Percentiles rank a stretch among this genome's conserved stretches.
phyloP scores from a whole-genome alignment of 2,888 invertebrate species.

The Seira sanloemensis region DNA sequence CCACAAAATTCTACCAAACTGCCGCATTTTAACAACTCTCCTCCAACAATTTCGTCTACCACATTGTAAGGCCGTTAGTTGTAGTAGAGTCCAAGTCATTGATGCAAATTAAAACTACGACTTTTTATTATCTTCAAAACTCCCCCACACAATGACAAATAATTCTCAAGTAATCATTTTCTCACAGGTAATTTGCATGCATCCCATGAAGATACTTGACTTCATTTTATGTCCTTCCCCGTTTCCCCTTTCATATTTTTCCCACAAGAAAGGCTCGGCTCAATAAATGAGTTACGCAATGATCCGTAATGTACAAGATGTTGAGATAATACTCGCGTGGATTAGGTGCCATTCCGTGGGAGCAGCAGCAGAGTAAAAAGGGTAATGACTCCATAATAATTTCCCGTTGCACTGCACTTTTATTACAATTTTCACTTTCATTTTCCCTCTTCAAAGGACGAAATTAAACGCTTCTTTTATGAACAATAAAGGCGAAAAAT shows the following conservation, averaged over 20 bases:
- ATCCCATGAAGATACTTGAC: not conserved
- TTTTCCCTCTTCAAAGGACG: not conserved
- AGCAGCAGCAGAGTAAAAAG: not conserved
- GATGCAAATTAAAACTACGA: conserved; percentile 1
- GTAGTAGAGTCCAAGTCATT: not conserved
- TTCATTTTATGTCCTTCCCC: not conserved
- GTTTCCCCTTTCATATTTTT: not conserved
- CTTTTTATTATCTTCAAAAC: not conserved
- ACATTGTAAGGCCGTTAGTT: too few relatives aligned
- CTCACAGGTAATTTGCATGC: conserved; percentile 1
- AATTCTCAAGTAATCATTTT: conserved; percentile 10
- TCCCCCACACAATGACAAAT: not conserved
- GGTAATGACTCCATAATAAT: conserved; percentile 10
- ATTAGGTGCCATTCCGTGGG: not conserved
- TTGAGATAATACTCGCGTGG: too few relatives aligned
- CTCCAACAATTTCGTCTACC: too few relatives aligned
- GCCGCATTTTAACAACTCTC: not conserved
- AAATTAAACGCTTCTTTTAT: conserved; percentile 1
- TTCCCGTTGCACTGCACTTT: conserved; percentile 31
- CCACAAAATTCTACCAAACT: too few relatives aligned
- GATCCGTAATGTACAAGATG: not conserved
- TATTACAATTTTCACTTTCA: conserved; percentile 40
- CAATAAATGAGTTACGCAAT: not conserved
- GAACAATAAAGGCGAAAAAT: not conserved
- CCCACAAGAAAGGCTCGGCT: not conserved